Evolutionary conservation across 1,140 invertebrate genomes (phyloP), one percentile per base, ranked within the genome.

Genomic region (Drosophila rhopaloa): DNA sequence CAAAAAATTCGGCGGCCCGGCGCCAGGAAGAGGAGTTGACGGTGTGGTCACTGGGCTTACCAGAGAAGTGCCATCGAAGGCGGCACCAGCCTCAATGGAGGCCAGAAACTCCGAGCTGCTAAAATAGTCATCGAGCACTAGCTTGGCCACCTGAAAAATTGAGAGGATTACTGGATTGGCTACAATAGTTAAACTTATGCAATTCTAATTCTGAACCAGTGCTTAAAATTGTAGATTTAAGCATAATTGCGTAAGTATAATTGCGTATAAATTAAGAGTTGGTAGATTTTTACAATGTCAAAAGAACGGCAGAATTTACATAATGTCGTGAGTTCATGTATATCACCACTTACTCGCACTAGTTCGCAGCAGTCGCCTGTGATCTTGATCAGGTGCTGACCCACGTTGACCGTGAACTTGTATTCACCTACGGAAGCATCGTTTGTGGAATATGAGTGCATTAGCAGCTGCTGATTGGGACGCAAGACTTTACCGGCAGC

Each of bases 61-160:
- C 27, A 88, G 47, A 8, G 81, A 79, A 19, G 71, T 85, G 6
- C 90, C 85, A 73, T 92, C 91, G 50, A 92, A 91, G 6, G 90
- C 90, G 38, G 81, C 90, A 32, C 91, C 90, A n/a, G 91, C 92
- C 61, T 92, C 92, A 41, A 91, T 77, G 35, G 91, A 91, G 50
- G 90, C 86, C 59, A 92, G 78, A 61, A 92, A 92, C 44, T 92
- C 91, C 0, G 89, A 89, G 75, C 90, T 92, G 70, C 90, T 92
- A 91, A 97, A 97, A 92, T 97, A 96, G 92, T 97, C 96, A 83
- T 97, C 97, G 75, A 98, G 93, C 55, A 97, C 95, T 72, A 97
- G 93, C 93, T 97, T 97, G 50, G 96, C 97, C 74, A 95, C 96
- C 96, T 97, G 81, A 16, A 90, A 93, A 47, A 32, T 5, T 8